Evolutionary conservation across 2,797 vertebrate genomes (phyloP), one percentile per base, ranked within the genome.

Genomic region (Hypotaenidia philippensis): DNA sequence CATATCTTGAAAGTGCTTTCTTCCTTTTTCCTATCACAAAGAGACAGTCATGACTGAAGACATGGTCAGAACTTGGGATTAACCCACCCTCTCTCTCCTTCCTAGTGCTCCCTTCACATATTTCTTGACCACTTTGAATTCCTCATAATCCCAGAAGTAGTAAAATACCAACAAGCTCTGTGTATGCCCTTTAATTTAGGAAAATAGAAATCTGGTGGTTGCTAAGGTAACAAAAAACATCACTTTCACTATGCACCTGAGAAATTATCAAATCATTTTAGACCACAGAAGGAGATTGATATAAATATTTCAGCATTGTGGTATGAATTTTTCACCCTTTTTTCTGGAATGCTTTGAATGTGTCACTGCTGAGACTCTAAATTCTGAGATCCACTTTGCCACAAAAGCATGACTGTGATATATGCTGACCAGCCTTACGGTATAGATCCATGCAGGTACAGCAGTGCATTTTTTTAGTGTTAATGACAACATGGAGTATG

Each of bases 141-240:
- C 53, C 6, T 12, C 47, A 56, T 41, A 60, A 32, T 0, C 1
- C 15, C 34, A 45, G 45, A 59, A 47, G 16, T 76, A 69, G 20
- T 55, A n/a, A 66, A 59, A 52, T 27, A 88, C n/a, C 45, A 70
- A 45, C 18, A 91, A 61, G 9, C 14, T 69, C 50, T 72, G 13
- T 45, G 31, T 50, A 55, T 74, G 47, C 7, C 69, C 18, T 81
- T 93, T 71, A 76, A 83, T 91, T 86, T 79, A 89, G 60, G 68
- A 79, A 91, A 82, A 88, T 45, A 21, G 50, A 70, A 55, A 78
- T 55, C 44, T 78, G 23, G 34, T 64, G 59, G 76, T 93, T 90
- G 47, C 70, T 82, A 95, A 65, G 85, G 70, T 87, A 96, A 94
- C 70, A 79, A 82, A 96, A 95, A 40, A 21, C 23, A 79, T 21